Evolutionary conservation across 2,888 invertebrate species (phyloP), one percentile per base, ranked within the genome.

Genomic region (Sphinx pinastri): DNA sequence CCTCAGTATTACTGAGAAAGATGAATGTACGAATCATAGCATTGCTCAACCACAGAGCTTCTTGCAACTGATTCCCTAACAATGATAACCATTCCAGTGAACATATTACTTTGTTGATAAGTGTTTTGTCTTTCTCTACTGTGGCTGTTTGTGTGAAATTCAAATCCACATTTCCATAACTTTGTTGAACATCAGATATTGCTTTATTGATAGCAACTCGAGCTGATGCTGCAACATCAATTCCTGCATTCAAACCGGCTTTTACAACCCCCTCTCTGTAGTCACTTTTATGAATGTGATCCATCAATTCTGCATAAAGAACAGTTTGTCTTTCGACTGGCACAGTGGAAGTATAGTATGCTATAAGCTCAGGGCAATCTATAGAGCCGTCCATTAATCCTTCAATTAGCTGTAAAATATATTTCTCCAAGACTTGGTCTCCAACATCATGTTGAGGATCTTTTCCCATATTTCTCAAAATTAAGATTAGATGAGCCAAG

Each of bases 71-170:
- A 67, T 95, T 94, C 14, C 95, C 95, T 81, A 98, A 96, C 79
- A 98, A 96, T 38, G 97, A 95, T 11, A 99, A 89, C 98, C 98
- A 99, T 85, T 99, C 98, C 2, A 99, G 91, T 0, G 98, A 93
- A 71, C 88, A 84, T 76, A 94, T 90, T 1, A 91, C 92, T 84
- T 89, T 93, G 55, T 76, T 82, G 25, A 93, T 86, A 74, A 94
- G 81, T 19, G 84, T 85, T 80, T 93, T 94, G 71, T 94, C 92
- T 72, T 93, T 93, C 79, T 93, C 93, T 66, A 89, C 95, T 70
- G 95, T 89, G 86, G 98, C 98, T 52, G 95, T 95, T 79, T 95
- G 95, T 0, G 96, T 96, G 19, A 97, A 94, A 71, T 95, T 95
- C 2, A 95, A 92, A 72, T 95, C 95, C 69, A 91, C 81, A 77